Conservation (phyloP, 2,113 vertebrate genomes). For the Myrmophylax atrothorax region DNA sequence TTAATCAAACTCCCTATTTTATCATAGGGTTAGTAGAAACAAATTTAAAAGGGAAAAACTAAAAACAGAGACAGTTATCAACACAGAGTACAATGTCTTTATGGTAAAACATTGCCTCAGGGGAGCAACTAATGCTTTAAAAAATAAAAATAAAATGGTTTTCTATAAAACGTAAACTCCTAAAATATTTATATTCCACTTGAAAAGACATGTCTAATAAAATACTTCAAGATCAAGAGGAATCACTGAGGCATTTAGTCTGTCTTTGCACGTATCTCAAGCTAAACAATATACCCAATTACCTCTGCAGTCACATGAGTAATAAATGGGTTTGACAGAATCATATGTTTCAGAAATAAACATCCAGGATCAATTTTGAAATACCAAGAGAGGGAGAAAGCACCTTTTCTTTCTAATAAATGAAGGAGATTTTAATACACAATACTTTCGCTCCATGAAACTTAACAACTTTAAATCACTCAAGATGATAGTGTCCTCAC, state of each 20-base stretch:
- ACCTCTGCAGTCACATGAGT: not conserved
- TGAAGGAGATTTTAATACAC: not conserved
- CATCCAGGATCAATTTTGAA: not conserved
- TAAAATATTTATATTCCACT: conserved; percentile 39
- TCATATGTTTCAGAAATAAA: not conserved
- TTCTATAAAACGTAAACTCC: not conserved
- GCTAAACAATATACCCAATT: not conserved
- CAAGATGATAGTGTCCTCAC: not conserved
- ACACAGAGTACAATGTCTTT: not conserved
- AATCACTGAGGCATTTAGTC: conserved; percentile 25
- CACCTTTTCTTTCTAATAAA: not conserved
- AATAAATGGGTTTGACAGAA: not conserved
- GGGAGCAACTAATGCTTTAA: not conserved
- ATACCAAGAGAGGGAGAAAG: not conserved
- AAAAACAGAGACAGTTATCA: not conserved
- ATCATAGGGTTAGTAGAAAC: not conserved
- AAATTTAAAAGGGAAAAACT: not conserved
- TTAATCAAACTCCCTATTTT: not conserved
- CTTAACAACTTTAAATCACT: not conserved
- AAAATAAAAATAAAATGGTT: conserved; percentile 15
- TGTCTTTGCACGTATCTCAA: not conserved
- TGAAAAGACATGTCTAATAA: conserved; percentile 39
- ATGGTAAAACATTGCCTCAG: not conserved
- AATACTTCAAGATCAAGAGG: conserved; percentile 32
- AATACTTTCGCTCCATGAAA: not conserved